Evolutionary conservation across 2,888 invertebrate genomes (phyloP).

Genomic region (Dicyrtoma fusca): DNA sequence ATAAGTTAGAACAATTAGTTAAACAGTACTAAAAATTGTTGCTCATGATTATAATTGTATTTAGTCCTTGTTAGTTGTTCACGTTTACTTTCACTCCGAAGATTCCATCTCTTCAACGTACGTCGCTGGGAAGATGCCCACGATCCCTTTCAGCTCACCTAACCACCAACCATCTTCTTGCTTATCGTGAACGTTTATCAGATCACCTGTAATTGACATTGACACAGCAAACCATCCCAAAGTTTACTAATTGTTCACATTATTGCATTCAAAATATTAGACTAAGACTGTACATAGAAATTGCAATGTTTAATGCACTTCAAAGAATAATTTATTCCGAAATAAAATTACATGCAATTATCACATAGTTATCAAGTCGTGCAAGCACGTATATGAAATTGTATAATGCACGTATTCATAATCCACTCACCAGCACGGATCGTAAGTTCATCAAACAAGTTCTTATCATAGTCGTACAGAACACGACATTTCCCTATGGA

Average conservation of each 20-base stretch:
- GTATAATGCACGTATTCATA: background rate
- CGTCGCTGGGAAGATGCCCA: constrained; percentile 92
- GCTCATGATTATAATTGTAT: too few relatives aligned
- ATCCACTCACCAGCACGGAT: constrained; percentile 67
- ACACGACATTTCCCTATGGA: constrained; percentile 78
- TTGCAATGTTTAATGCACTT: too few relatives aligned
- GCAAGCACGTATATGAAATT: background rate
- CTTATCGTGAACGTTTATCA: constrained; percentile 85
- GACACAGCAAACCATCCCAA: too few relatives aligned
- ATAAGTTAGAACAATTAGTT: constrained; percentile 27
- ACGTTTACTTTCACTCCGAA: constrained; percentile 4
- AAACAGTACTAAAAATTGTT: constrained; percentile 1
- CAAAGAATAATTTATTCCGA: background rate
- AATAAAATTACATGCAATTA: background rate
- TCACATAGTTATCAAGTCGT: background rate
- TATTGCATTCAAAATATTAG: too few relatives aligned
- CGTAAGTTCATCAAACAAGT: constrained; percentile 82
- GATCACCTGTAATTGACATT: constrained; percentile 67
- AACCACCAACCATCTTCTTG: constrained; percentile 96
- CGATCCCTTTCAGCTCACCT: constrained; percentile 80
- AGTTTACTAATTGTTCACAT: too few relatives aligned
- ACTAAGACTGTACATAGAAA: too few relatives aligned
- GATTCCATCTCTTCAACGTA: constrained; percentile 79
- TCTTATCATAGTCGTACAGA: constrained; percentile 83
- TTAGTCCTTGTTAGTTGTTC: too few relatives aligned